Percentiles rank a stretch among this genome's conserved stretches.
These are phyloP conservation scores for Lepus oiostolus DNA, from an alignment of 2,797 vertebrate genomes.

Conservation along the genomic window DNA sequence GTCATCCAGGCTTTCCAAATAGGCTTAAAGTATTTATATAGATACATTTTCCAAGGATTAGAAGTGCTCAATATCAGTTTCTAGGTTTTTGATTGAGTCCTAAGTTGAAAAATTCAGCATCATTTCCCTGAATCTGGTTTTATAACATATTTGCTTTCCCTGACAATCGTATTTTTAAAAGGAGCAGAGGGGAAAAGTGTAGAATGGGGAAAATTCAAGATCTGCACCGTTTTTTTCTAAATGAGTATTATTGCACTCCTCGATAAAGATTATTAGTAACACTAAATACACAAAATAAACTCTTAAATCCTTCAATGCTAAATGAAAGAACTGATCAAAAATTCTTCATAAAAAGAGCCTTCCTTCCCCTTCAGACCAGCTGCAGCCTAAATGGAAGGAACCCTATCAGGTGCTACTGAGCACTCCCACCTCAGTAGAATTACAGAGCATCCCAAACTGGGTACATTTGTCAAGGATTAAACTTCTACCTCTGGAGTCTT, in stretches of 20 bases:
- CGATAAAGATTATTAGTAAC: slow-evolving; percentile 58
- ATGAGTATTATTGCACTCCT: slow-evolving; percentile 52
- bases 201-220: slow-evolving; percentile 22
- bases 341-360: background rate
- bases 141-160: slow-evolving; percentile 47
- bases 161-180: slow-evolving; percentile 53
- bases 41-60: slow-evolving; percentile 48
- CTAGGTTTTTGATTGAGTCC: background rate
- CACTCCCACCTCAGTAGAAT: no score
- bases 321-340: slow-evolving; percentile 66
- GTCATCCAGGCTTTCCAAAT: slow-evolving; percentile 4
- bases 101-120: slow-evolving; percentile 40
- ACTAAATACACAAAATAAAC: slow-evolving; percentile 65
- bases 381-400: no score
- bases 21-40: slow-evolving; percentile 1
- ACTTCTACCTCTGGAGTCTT: no score
- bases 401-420: no score
- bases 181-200: background rate
- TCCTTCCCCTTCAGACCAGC: no score
- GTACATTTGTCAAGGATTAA: no score
- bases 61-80: background rate
- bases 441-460: no score
- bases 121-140: slow-evolving; percentile 55
- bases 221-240: background rate
- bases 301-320: slow-evolving; percentile 32